Evolutionary conservation across 2,797 vertebrate genomes (phyloP).

Genomic region (Micromesistius poutassou): DNA sequence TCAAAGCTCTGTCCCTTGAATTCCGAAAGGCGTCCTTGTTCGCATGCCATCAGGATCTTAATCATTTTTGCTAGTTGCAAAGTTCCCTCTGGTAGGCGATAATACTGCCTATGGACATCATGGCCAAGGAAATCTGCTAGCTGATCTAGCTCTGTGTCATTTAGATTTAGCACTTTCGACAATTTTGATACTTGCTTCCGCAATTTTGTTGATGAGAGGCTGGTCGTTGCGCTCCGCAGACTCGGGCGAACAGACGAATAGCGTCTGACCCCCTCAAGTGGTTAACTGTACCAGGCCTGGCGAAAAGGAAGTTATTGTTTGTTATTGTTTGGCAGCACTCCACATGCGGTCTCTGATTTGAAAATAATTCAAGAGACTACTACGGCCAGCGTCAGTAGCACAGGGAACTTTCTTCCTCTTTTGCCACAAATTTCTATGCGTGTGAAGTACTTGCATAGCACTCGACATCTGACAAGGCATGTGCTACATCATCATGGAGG

Average conservation of each 20-base stretch:
- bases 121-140: slow-evolving; percentile 17
- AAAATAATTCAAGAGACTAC: slow-evolving; percentile 26
- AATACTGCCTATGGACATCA: slow-evolving; percentile 15
- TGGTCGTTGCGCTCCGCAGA: too few species aligned
- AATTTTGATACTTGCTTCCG: slow-evolving; percentile 4
- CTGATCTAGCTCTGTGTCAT: slow-evolving; percentile 18
- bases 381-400: slow-evolving; percentile 19
- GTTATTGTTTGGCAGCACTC: slow-evolving; percentile 21
- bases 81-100: too few species aligned
- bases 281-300: too few species aligned
- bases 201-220: neutral
- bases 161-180: slow-evolving; percentile 19
- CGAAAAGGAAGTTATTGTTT: too few species aligned
- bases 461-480: neutral
- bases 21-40: too few species aligned
- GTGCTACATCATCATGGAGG: neutral
- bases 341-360: slow-evolving; percentile 10
- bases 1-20: slow-evolving; percentile 19
- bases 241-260: too few species aligned
- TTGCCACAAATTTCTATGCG: neutral
- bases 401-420: too few species aligned
- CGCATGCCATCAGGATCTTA: too few species aligned
- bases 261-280: too few species aligned
- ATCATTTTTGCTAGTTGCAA: too few species aligned
- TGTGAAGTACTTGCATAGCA: slow-evolving; percentile 2